Evolutionary conservation across 2,797 vertebrate genomes (phyloP).

Genomic region (Sciurus vulgaris): DNA sequence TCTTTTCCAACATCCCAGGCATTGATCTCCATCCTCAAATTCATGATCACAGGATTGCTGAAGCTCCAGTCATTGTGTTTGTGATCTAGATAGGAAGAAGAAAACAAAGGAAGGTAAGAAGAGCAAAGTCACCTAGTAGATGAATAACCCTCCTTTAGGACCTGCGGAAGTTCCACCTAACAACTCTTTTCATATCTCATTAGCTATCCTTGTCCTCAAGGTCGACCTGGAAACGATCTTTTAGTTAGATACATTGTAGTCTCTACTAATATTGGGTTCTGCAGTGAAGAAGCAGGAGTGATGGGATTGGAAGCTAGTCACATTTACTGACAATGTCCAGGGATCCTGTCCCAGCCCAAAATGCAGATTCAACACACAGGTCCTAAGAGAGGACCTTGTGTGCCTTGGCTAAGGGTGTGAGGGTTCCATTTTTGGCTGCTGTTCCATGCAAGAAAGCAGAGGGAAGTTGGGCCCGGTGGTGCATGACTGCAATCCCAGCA

Average conservation of each 20-base stretch:
- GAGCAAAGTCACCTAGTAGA: not conserved
- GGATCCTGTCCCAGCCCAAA: not conserved
- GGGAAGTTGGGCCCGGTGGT: not conserved
- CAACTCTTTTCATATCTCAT: not conserved
- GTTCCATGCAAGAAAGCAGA: not conserved
- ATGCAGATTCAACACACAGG: not conserved
- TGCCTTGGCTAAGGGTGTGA: not conserved
- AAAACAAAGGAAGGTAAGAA: not conserved
- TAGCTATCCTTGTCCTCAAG: not conserved
- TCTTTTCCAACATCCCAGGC: not conserved
- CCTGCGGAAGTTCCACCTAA: not conserved
- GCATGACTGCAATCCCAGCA: no score
- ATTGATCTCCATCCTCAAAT: constrained; percentile 11
- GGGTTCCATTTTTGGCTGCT: not conserved
- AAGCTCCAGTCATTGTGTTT: not conserved
- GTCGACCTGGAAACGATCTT: not conserved
- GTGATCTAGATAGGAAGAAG: not conserved
- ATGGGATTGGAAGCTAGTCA: not conserved
- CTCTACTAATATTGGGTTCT: not conserved
- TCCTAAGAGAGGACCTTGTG: not conserved
- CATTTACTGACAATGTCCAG: not conserved
- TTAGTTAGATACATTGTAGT: not conserved
- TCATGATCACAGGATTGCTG: not conserved
- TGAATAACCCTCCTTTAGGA: not conserved
- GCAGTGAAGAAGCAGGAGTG: not conserved